Evolutionary conservation across 2,888 invertebrate genomes (phyloP).

Genomic region (Oscheius onirici): DNA sequence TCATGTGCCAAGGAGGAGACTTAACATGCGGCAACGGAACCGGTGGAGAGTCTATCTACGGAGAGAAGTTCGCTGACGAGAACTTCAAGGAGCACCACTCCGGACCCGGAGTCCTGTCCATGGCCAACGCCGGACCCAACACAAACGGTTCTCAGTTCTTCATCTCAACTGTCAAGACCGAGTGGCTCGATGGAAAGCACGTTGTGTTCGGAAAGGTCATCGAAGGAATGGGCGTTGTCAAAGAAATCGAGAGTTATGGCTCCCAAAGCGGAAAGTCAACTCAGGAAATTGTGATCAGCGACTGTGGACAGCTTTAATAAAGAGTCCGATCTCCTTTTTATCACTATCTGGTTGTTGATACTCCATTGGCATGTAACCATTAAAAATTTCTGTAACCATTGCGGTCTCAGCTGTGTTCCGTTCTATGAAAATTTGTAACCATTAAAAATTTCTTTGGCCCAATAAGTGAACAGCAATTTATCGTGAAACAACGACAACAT

Average conservation of each 20-base stretch:
- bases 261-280: slow-evolving; percentile 64
- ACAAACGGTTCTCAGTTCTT: slow-evolving; percentile 70
- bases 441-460: slow-evolving; percentile 6
- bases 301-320: slow-evolving; percentile 82
- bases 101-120: slow-evolving; percentile 80
- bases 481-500: too few relatives aligned
- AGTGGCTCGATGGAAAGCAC: slow-evolving; percentile 66
- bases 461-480: too few relatives aligned
- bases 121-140: slow-evolving; percentile 77
- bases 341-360: neutral
- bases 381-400: slow-evolving; percentile 1
- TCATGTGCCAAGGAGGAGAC: slow-evolving; percentile 91
- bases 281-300: slow-evolving; percentile 83
- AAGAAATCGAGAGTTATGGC: slow-evolving; percentile 59
- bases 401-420: neutral
- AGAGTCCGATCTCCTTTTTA: slow-evolving; percentile 49
- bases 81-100: slow-evolving; percentile 82
- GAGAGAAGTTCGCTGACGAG: slow-evolving; percentile 88
- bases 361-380: slow-evolving; percentile 1
- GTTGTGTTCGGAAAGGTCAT: slow-evolving; percentile 60
- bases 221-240: slow-evolving; percentile 66
- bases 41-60: slow-evolving; percentile 93
- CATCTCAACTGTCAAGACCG: slow-evolving; percentile 66
- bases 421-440: too few relatives aligned
- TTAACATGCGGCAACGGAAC: slow-evolving; percentile 89